Conservation (phyloP, 2,888 invertebrate genomes). For the Rapana venosa region DNA sequence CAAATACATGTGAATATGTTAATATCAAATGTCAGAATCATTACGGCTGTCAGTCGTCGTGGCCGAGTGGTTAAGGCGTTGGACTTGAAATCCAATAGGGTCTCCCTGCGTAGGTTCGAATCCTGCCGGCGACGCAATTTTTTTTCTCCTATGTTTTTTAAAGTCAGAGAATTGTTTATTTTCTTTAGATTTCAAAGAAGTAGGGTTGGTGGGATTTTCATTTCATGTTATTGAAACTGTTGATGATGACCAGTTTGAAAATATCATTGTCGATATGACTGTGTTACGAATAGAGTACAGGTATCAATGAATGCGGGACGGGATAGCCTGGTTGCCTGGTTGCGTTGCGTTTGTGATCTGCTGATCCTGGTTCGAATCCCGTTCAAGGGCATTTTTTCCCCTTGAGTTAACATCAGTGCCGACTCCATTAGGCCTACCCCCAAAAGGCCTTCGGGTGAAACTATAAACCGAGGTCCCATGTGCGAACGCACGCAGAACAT, state of each 20-base stretch:
- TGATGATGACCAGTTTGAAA: no score
- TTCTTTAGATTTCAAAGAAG: not conserved
- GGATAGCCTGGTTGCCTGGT: no score
- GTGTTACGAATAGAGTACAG: not conserved
- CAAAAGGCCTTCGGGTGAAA: no score
- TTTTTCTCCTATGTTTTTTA: not conserved
- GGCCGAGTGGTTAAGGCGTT: constrained; percentile 64
- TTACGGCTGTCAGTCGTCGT: constrained; percentile 48
- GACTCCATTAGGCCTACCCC: no score
- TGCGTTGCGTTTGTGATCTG: no score
- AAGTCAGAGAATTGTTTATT: not conserved
- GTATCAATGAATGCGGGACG: not conserved
- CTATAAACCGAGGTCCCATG: no score
- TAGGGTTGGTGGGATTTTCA: not conserved
- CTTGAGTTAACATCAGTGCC: no score
- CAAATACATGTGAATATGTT: not conserved
- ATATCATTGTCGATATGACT: not conserved
- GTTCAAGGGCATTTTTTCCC: no score
- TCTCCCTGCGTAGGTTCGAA: constrained; percentile 63
- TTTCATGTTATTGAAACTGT: no score
- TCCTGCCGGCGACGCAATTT: constrained; percentile 55
- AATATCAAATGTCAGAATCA: no score
- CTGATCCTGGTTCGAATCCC: no score
- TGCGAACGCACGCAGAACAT: no score
- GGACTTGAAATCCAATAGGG: constrained; percentile 62